Evolutionary conservation across 2,797 vertebrate species (phyloP).

Genomic region (Sebastiscus albofasciatus): DNA sequence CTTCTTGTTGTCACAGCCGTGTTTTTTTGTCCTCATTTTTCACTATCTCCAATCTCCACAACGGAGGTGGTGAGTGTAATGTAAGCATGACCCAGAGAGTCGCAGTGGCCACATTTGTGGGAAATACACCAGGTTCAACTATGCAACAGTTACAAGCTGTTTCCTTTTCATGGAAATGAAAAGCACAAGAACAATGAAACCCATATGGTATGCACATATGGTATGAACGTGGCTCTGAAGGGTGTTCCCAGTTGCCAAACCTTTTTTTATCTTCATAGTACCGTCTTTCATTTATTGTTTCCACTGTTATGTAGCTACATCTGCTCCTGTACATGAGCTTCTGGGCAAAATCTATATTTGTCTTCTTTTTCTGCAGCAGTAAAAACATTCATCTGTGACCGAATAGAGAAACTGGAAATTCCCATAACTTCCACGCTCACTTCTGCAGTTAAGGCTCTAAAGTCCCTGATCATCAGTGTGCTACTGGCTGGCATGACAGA

Average conservation of each 20-base stretch:
- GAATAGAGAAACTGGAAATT: neutral
- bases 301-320: neutral
- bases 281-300: neutral
- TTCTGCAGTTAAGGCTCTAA: neutral
- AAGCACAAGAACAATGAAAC: neutral
- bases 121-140: neutral
- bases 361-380: neutral
- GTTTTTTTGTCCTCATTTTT: neutral
- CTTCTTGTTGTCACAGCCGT: neutral
- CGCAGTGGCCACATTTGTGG: neutral
- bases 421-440: neutral
- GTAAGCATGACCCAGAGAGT: no score
- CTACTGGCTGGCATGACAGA: neutral
- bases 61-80: no score
- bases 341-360: neutral
- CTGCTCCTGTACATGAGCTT: no score
- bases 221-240: neutral
- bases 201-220: no score
- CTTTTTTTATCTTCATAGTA: neutral
- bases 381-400: neutral
- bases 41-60: neutral
- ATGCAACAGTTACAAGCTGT: neutral
- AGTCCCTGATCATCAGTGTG: neutral
- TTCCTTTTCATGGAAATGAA: neutral
- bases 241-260: neutral